phyloP scores from a whole-genome alignment of 2,888 invertebrate species.

The Carterocephalus palaemon region DNA sequence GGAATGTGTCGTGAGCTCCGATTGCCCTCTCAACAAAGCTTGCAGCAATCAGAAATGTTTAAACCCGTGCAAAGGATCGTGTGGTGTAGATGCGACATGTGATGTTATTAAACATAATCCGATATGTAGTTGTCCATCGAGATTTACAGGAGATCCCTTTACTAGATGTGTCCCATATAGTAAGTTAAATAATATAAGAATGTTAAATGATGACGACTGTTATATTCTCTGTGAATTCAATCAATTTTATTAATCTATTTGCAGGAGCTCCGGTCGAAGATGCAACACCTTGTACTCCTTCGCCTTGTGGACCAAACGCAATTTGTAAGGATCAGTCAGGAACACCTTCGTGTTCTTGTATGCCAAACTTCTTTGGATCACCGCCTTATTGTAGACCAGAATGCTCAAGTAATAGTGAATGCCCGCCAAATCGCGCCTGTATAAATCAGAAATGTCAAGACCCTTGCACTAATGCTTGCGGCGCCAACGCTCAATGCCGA shows the following conservation, averaged over 20 bases:
- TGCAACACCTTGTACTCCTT: conserved; percentile 82
- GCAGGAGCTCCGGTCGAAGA: conserved; percentile 74
- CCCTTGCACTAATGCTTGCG: conserved; percentile 85
- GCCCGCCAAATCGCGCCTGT: conserved; percentile 81
- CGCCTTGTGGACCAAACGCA: conserved; percentile 83
- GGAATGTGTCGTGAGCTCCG: conserved; percentile 87
- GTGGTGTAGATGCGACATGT: conserved; percentile 85
- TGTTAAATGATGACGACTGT: neutral
- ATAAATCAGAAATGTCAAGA: conserved; percentile 82
- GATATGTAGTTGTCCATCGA: conserved; percentile 84
- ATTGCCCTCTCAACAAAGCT: conserved; percentile 84
- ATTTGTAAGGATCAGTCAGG: conserved; percentile 78
- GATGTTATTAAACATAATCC: conserved; percentile 87
- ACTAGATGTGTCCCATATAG: conserved; percentile 80
- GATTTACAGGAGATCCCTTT: conserved; percentile 87
- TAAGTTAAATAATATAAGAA: conserved; percentile 43
- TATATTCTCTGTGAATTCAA: conserved; percentile 20
- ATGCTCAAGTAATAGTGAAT: conserved; percentile 85
- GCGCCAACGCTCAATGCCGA: conserved; percentile 83
- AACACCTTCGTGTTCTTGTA: conserved; percentile 84
- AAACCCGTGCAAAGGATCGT: conserved; percentile 86
- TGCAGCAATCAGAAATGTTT: conserved; percentile 87
- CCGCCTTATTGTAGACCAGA: conserved; percentile 88
- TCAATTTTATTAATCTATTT: conserved; percentile 24
- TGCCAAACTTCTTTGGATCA: conserved; percentile 82